Evolutionary conservation across 2,797 vertebrate genomes (phyloP), one percentile per base, ranked within the genome.

Genomic region (Chelidonichthys spinosus): DNA sequence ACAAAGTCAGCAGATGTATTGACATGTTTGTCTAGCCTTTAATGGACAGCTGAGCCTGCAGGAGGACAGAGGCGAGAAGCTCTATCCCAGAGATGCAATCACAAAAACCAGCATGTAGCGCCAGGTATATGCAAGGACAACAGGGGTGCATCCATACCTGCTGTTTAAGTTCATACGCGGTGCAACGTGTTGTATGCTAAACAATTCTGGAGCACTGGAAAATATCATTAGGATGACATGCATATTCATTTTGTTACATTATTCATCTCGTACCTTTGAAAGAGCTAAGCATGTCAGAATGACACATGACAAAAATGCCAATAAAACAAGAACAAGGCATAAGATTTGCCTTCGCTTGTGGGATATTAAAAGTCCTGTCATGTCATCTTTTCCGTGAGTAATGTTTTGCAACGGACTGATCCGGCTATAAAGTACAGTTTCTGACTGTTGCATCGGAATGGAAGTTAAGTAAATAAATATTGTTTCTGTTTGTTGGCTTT

Each of bases 31-130:
- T 25, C 25, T 25, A 25, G 25, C 25, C 25, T 25, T 56, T 62
- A 43, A 72, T 46, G 13, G 52, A 52, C 53, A 69, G 46, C 58
- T 76, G 35, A 50, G 59, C 7, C 3, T 1, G 65, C 35, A 54
- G 25, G 7, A 40, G 10, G 54, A 47, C 39, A 68, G 35, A 52
- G 42, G 64, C n/a, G 5, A 46, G 11, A 54, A 7, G 44, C 37
- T 58, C 36, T 46, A n/a, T 43, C 60, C 44, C n/a, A 64, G 39
- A 32, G 10, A 68, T 3, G 33, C n/a, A 63, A 62, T 62, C 2
- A 52, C n/a, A 44, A 63, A 62, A 7, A 63, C 18, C 9, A 40
- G 40, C 17, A 58, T 35, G 40, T 55, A 59, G 33, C 11, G 0
- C 6, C 37, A 44, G 37, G 37, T 68, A 46, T n/a, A n/a, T 58